These are phyloP conservation scores for Sepioteuthis lessoniana DNA, from an alignment of 2,888 invertebrate species.

Conservation along the genomic window DNA sequence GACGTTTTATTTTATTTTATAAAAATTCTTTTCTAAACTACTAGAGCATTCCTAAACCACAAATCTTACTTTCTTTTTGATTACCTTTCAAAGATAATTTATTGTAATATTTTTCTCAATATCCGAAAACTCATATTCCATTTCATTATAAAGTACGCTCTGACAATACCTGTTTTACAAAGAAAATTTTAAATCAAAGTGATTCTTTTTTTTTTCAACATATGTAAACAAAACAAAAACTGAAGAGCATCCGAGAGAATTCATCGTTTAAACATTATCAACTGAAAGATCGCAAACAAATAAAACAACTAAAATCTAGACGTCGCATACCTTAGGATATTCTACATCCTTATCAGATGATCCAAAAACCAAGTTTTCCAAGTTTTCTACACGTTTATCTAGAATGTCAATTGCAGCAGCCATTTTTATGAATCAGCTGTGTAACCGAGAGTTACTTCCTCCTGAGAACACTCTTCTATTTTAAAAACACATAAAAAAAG, in stretches of 20 bases:
- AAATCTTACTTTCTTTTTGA: no score
- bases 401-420: constrained; percentile 59
- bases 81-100: background rate
- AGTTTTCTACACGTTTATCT: constrained; percentile 62
- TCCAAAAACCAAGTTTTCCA: constrained; percentile 70
- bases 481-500: background rate
- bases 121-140: background rate
- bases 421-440: background rate
- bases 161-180: background rate
- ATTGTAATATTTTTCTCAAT: background rate
- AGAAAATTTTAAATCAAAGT: no score
- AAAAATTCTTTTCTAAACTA: no score
- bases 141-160: background rate
- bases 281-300: background rate
- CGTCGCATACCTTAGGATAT: constrained; percentile 67
- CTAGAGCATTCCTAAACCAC: no score
- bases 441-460: background rate
- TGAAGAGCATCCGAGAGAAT: background rate
- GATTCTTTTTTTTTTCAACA: background rate
- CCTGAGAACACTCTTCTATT: background rate
- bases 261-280: background rate
- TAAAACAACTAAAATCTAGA: background rate
- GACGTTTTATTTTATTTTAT: no score
- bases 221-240: background rate
- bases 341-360: constrained; percentile 69